Evolutionary conservation across 2,113 vertebrate genomes (phyloP).

Genomic region (Alaudala cheleensis): DNA sequence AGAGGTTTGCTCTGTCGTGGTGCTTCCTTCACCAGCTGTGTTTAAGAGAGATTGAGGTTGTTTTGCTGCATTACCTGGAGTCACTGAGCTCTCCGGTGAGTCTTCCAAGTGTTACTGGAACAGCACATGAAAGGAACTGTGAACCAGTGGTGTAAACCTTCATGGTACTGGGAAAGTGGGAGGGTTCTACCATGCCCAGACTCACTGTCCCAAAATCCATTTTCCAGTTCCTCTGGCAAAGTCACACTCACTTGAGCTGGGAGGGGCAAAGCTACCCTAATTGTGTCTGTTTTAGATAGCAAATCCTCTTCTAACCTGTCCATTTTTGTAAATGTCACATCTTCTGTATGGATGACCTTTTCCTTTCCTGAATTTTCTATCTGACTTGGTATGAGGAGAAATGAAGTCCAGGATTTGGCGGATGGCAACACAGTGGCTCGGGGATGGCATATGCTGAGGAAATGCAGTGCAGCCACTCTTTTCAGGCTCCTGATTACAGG

Average conservation of each 20-base stretch:
- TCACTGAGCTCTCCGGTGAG: background rate
- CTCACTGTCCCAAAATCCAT: background rate
- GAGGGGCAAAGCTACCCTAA: background rate
- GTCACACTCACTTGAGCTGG: background rate
- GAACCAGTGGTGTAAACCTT: background rate
- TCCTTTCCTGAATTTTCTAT: background rate
- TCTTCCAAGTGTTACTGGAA: background rate
- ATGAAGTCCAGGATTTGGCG: background rate
- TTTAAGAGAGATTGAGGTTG: background rate
- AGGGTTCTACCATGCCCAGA: fast-evolving
- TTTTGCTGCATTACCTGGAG: background rate
- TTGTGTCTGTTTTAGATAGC: background rate
- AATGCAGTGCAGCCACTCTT: background rate
- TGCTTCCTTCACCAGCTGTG: background rate
- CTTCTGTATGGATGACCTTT: constrained; percentile 5
- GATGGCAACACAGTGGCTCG: background rate
- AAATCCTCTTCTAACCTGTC: background rate
- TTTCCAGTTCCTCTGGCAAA: background rate
- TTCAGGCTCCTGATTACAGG: background rate
- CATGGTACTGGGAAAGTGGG: background rate
- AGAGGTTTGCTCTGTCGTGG: background rate
- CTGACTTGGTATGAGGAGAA: background rate
- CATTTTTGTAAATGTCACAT: constrained; percentile 9
- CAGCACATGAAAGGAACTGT: background rate
- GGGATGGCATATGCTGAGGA: background rate